Conservation (phyloP, 2,113 vertebrate genomes). For the Scomber japonicus region DNA sequence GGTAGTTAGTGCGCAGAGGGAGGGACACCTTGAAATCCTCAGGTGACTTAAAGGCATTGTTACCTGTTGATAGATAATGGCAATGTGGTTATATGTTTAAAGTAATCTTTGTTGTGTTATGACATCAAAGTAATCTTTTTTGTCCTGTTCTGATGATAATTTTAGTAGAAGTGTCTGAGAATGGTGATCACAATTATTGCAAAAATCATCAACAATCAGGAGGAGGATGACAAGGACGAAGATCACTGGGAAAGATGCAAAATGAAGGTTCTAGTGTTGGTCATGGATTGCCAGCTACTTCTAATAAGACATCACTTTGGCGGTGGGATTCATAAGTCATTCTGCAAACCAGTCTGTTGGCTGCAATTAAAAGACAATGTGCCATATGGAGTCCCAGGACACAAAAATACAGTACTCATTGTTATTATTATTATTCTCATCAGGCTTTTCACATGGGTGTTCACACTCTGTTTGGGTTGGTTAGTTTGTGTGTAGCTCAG, state of each 20-base stretch:
- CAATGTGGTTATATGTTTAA: neutral
- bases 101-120: neutral
- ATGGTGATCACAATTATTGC: no score
- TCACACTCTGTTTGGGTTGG: no score
- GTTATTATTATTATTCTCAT: neutral
- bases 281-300: neutral
- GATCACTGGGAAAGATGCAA: no score
- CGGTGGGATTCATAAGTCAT: neutral
- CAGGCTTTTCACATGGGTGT: neutral
- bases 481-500: no score
- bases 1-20: conserved; percentile 95
- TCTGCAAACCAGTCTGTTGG: neutral
- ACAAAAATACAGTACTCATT: neutral
- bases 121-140: neutral
- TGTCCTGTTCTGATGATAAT: no score
- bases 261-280: no score
- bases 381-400: neutral
- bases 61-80: conserved; percentile 82
- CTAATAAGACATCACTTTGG: neutral
- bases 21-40: conserved; percentile 98
- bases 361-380: neutral
- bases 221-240: no score
- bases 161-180: no score
- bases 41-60: conserved; percentile 94
- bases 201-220: no score